A percentile compares a stretch with the other conserved stretches of the same genome.
phyloP scores from a whole-genome alignment of 2,797 vertebrate genomes.

The Brachyrhaphis roseni region DNA sequence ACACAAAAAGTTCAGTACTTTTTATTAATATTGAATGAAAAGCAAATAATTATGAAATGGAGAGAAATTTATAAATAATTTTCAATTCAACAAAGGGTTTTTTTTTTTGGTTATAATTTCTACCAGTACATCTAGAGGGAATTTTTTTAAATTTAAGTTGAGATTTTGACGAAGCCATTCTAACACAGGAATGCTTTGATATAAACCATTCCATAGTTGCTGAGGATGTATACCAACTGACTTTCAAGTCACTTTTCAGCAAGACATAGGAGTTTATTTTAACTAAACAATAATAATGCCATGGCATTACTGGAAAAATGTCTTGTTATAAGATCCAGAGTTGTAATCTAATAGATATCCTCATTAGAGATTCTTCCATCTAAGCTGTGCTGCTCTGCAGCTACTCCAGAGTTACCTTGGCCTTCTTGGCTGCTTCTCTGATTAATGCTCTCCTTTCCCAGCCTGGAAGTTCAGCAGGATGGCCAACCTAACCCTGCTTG shows the following conservation, averaged over 20 bases:
- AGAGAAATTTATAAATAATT: background rate
- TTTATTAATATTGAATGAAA: background rate
- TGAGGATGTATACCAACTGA: background rate
- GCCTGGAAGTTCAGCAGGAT: too few species aligned
- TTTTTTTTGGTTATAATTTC: background rate
- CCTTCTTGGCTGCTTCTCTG: background rate
- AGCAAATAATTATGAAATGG: background rate
- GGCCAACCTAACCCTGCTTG: too few species aligned
- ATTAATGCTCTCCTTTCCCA: too few species aligned
- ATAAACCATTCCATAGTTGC: background rate
- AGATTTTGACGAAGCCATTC: background rate
- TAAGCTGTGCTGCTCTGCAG: background rate
- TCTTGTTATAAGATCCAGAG: too few species aligned
- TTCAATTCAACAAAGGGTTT: background rate
- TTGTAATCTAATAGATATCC: background rate
- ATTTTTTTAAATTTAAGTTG: background rate
- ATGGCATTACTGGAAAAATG: too few species aligned
- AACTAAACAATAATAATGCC: too few species aligned
- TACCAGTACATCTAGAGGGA: background rate
- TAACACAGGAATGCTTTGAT: background rate
- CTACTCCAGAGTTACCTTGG: background rate
- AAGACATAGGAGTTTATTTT: too few species aligned
- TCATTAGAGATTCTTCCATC: background rate
- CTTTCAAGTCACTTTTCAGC: too few species aligned
- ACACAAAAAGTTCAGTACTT: background rate